A percentile compares a stretch with the other conserved stretches of the same genome.
Conservation (phyloP, 2,113 vertebrate species). For the Ariopsis seemanni region DNA sequence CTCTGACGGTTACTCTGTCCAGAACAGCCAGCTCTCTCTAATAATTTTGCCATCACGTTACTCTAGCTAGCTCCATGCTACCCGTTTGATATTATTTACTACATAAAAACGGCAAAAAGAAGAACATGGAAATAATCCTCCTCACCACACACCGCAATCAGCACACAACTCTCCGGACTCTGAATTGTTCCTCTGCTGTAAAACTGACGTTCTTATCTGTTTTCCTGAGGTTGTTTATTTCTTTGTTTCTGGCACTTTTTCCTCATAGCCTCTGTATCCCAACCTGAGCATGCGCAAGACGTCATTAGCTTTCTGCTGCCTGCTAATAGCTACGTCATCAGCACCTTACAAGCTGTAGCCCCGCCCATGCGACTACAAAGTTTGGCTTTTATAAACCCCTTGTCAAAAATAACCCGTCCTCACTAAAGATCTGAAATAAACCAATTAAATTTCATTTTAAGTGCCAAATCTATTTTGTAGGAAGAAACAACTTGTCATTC, state of each 20-base stretch:
- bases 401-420: too few species aligned
- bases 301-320: slow-evolving; percentile 61
- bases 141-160: slow-evolving; percentile 53
- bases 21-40: background rate
- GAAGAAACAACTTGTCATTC: too few species aligned
- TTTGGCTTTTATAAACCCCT: background rate
- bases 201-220: slow-evolving; percentile 16
- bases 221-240: slow-evolving; percentile 54
- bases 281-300: slow-evolving; percentile 71
- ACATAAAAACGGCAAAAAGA: slow-evolving; percentile 39
- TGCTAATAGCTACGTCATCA: slow-evolving; percentile 67
- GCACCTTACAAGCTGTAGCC: slow-evolving; percentile 45
- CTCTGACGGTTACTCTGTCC: background rate
- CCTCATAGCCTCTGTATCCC: slow-evolving; percentile 60
- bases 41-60: slow-evolving; percentile 35
- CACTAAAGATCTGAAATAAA: too few species aligned
- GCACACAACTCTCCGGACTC: background rate
- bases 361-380: slow-evolving; percentile 55
- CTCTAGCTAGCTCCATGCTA: slow-evolving; percentile 50
- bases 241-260: slow-evolving; percentile 73
- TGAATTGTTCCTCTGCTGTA: slow-evolving; percentile 11
- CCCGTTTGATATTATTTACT: slow-evolving; percentile 52
- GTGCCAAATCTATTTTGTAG: too few species aligned
- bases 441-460: too few species aligned
- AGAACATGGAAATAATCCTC: slow-evolving; percentile 53